Conservation (phyloP, 2,113 vertebrate genomes). For the Cyanoramphus novaezelandiae region DNA sequence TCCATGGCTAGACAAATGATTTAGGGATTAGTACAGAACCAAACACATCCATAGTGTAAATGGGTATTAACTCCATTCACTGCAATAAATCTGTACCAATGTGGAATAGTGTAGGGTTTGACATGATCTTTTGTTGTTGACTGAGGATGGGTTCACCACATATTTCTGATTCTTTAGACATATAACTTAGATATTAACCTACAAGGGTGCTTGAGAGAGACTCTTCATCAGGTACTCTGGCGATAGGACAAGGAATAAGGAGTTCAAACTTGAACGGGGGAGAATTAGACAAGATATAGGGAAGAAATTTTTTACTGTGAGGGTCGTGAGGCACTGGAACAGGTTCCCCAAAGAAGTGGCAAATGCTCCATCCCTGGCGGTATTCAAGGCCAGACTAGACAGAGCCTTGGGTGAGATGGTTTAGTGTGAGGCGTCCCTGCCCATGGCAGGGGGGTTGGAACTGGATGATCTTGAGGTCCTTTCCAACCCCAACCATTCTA, state of each 20-base stretch:
- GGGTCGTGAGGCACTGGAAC: not conserved
- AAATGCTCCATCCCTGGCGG: not conserved
- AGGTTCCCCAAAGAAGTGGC: not conserved
- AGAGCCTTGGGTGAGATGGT: not conserved
- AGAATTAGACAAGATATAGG: not conserved
- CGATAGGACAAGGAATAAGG: not conserved
- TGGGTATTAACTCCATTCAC: not conserved
- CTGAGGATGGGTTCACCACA: not conserved
- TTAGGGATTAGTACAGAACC: not conserved
- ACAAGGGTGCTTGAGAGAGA: not conserved
- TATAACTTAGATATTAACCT: not conserved
- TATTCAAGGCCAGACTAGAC: not conserved
- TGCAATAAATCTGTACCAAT: not conserved
- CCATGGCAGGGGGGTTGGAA: not conserved
- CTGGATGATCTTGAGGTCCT: not conserved
- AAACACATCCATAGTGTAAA: fast-evolving
- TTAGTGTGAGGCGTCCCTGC: not conserved
- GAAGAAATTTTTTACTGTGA: not conserved
- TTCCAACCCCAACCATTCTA: not conserved
- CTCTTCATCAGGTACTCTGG: not conserved
- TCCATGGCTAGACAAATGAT: not conserved
- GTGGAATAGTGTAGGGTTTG: not conserved
- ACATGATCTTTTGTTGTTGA: not conserved
- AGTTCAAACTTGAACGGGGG: not conserved
- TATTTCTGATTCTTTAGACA: not conserved